phyloP scores from a whole-genome alignment of 2,888 invertebrate species.

The Miltochrista miniata region DNA sequence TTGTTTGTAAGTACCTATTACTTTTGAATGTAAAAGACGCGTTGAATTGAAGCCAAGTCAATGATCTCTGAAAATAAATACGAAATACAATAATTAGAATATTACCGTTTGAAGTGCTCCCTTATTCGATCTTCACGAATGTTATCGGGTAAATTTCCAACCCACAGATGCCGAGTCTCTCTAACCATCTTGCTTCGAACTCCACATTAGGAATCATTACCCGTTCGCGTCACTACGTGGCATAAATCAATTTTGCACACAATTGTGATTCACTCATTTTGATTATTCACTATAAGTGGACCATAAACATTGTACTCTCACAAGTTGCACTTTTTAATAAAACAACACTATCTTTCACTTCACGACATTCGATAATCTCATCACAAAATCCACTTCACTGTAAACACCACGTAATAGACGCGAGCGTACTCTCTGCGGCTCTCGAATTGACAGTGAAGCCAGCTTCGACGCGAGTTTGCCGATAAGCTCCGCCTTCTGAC shows the following conservation, averaged over 20 bases:
- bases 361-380: conserved; percentile 79
- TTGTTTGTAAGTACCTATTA: background rate
- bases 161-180: conserved; percentile 99
- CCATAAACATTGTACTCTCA: conserved; percentile 70
- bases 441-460: conserved; percentile 82
- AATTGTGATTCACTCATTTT: conserved; percentile 81
- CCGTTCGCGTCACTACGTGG: conserved; percentile 85
- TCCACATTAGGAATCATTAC: conserved; percentile 94
- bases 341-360: conserved; percentile 79
- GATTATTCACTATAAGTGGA: conserved; percentile 70
- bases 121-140: conserved; percentile 98
- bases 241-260: conserved; percentile 83
- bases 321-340: conserved; percentile 67
- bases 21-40: background rate
- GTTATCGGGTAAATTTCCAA: conserved; percentile 99
- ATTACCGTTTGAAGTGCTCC: conserved; percentile 98
- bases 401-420: conserved; percentile 81
- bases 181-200: conserved; percentile 99
- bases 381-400: conserved; percentile 80
- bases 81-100: conserved; percentile 14
- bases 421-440: conserved; percentile 81
- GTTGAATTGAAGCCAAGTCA: background rate
- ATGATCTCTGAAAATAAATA: conserved; percentile 26
- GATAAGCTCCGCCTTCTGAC: conserved; percentile 84
- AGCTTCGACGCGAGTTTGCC: conserved; percentile 83